Base-by-base conservation (phyloP, 2,888 invertebrate genomes). In the Charanyca ferruginea region DNA sequence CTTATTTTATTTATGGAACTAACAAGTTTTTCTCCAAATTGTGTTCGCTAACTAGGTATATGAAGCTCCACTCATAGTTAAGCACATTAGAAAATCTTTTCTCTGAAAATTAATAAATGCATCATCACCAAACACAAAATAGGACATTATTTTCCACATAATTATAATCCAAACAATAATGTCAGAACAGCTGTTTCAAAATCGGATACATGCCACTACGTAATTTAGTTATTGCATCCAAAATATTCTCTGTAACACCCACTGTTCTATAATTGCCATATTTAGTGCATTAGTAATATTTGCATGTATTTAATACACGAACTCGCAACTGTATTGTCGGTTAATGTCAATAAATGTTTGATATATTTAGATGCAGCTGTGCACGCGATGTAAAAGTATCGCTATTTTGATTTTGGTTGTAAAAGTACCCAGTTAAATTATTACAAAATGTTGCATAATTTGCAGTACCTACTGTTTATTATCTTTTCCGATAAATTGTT, bases 221-320 rank as follows among this genome's bases (percentile, higher is more conserved):
- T 79, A 79, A 80, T 81, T 75, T 52, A 66, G 60, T 76, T 69
- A 63, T 42, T 51, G 13, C 54, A 67, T 65, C 45, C 63, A 68
- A 66, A 75, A 72, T 65, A 59, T 64, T 45, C 53, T 52, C 65
- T 60, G 76, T 72, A 54, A 59, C 22, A 58, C 28, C 35, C 38
- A 44, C 65, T 62, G 61, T 62, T 68, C 45, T 7, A 48, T 80
- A 81, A 79, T 81, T 79, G 67, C 23, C 60, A 64, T 61, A 81
- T 72, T 82, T 65, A 61, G 69, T 61, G 65, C 69, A 65, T 82
- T 76, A 61, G 61, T 80, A 53, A 66, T 64, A 80, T 82, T 80
- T 68, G 80, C 70, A 82, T 82, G 53, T 44, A 44, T 66, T 79
- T 66, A 66, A 66, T 69, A 60, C 42, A 38, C n/a, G 53, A 38